These are phyloP conservation scores for Centropyge bicolor DNA, from an alignment of 2,797 vertebrate species.

Conservation along the genomic window DNA sequence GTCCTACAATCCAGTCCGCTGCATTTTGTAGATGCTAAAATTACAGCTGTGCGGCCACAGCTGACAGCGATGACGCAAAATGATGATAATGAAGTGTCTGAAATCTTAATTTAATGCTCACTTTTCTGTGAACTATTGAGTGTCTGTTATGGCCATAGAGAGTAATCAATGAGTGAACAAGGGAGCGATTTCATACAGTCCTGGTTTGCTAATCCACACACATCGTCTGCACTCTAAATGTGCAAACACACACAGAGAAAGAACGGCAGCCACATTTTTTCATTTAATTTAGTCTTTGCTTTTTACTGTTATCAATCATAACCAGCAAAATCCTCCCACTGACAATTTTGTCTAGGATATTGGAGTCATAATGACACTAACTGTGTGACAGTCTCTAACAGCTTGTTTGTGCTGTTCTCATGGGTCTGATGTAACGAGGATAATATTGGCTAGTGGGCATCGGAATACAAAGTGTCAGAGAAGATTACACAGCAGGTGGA, in stretches of 20 bases:
- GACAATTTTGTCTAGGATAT: slow-evolving; percentile 64
- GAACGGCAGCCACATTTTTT: not conserved
- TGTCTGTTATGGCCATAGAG: not conserved
- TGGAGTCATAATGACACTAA: slow-evolving; percentile 23
- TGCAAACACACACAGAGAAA: not conserved
- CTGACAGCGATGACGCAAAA: not conserved
- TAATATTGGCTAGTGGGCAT: slow-evolving; percentile 79
- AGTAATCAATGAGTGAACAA: not conserved
- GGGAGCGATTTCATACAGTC: not conserved
- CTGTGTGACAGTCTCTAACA: slow-evolving; percentile 23
- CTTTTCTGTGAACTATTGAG: not conserved
- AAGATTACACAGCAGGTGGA: slow-evolving; percentile 74
- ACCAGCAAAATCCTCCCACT: slow-evolving; percentile 53
- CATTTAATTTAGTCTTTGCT: not conserved
- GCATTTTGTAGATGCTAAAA: not conserved
- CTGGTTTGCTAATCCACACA: not conserved
- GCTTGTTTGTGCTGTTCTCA: slow-evolving; percentile 45
- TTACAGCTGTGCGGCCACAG: not conserved
- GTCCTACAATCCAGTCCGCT: not conserved
- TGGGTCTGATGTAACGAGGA: slow-evolving; percentile 74
- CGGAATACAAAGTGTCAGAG: slow-evolving; percentile 73
- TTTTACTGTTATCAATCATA: not conserved
- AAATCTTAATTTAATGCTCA: slow-evolving; percentile 2
- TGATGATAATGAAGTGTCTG: not conserved
- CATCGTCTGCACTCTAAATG: not conserved